These are phyloP conservation scores for Drosophila pandora DNA, from an alignment of 1,140 invertebrate genomes.

Conservation along the genomic window DNA sequence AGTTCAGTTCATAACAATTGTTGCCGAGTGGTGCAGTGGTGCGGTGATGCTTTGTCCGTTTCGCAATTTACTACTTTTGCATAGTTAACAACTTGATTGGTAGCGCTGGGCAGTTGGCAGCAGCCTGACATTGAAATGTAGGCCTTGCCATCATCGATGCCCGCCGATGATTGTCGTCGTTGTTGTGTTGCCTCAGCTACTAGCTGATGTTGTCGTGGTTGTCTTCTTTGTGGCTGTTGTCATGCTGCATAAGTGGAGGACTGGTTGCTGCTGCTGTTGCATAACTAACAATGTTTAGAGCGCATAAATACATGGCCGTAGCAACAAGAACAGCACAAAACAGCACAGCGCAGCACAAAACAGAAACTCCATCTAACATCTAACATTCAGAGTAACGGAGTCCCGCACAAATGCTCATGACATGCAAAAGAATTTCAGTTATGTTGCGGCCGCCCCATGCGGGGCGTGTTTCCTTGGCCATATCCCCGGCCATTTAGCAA, in stretches of 20 bases:
- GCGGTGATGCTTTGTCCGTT: constrained; percentile 50
- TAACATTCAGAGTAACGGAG: constrained; percentile 68
- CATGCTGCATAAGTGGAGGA: constrained; percentile 47
- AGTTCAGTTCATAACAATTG: constrained; percentile 81
- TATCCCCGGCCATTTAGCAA: constrained; percentile 65
- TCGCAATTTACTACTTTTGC: constrained; percentile 74
- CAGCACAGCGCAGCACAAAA: background rate
- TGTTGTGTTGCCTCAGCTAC: constrained; percentile 13
- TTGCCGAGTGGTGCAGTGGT: constrained; percentile 14
- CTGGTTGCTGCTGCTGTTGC: constrained; percentile 57
- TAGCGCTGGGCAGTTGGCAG: constrained; percentile 73
- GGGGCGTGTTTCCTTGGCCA: constrained; percentile 32
- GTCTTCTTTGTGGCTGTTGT: constrained; percentile 56
- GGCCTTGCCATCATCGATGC: constrained; percentile 74
- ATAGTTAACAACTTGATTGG: constrained; percentile 81
- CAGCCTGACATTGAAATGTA: constrained; percentile 77
- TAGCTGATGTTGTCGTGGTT: constrained; percentile 49
- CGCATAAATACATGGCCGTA: constrained; percentile 73
- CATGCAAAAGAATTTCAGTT: constrained; percentile 75
- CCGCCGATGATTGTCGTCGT: constrained; percentile 75
- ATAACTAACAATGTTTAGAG: constrained; percentile 79
- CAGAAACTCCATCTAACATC: constrained; percentile 48
- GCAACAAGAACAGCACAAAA: constrained; percentile 30
- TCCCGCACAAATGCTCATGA: constrained; percentile 75
- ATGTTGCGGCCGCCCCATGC: constrained; percentile 52